Evolutionary conservation across 1,140 invertebrate genomes (phyloP).

Genomic region (Dysdera silvatica): DNA sequence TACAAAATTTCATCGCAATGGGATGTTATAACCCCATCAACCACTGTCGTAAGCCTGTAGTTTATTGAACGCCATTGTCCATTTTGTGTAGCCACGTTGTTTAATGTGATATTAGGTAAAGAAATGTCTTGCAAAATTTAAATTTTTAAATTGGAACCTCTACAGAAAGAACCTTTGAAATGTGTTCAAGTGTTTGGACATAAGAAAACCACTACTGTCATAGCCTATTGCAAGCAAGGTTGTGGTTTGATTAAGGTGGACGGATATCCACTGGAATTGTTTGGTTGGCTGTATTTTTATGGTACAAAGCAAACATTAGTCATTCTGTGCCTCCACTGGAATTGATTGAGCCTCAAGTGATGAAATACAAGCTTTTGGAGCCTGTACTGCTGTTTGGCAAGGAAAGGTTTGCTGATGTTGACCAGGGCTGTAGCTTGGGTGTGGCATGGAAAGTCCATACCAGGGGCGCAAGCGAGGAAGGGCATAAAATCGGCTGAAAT

Average conservation of each 20-base stretch:
- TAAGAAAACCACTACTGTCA: constrained; percentile 99
- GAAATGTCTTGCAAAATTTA: constrained; percentile 1
- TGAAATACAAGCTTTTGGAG: constrained; percentile 89
- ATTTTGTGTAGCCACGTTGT: no score
- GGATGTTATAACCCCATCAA: no score
- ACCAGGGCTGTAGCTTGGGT: no score
- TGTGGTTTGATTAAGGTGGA: constrained; percentile 89
- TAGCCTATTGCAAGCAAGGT: constrained; percentile 95
- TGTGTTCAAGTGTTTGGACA: constrained; percentile 96
- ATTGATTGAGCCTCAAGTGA: no score
- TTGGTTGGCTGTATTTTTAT: constrained; percentile 90
- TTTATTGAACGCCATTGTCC: no score
- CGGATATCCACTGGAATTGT: constrained; percentile 85
- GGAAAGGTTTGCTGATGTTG: constrained; percentile 86
- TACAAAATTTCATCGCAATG: no score
- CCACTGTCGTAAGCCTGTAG: no score
- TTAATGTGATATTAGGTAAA: no score
- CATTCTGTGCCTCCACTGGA: no score
- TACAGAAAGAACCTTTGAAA: constrained; percentile 66
- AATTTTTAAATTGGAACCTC: constrained; percentile 12
- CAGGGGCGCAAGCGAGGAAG: no score
- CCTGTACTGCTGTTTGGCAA: constrained; percentile 93
- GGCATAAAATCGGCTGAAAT: no score
- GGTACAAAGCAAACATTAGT: constrained; percentile 62
- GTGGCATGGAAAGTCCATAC: no score